Conservation (phyloP, 2,113 vertebrate species). For the Pedionomus torquatus region DNA sequence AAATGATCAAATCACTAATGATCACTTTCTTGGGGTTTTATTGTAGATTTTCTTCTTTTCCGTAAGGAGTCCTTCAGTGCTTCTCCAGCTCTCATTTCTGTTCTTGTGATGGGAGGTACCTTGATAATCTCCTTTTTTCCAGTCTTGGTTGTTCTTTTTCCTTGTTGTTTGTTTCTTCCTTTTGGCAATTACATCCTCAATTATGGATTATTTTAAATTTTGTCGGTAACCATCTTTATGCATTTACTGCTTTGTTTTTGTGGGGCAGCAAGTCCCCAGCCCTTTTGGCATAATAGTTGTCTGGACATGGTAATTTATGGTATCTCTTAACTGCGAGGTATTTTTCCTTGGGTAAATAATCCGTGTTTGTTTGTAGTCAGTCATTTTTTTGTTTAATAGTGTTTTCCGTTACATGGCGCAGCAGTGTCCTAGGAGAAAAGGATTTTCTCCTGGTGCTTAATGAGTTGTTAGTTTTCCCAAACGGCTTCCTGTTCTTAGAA, state of each 20-base stretch:
- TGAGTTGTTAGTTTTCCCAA: slow-evolving; percentile 16
- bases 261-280: not conserved
- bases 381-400: slow-evolving; percentile 25
- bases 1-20: slow-evolving; percentile 13
- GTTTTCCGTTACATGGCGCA: not conserved
- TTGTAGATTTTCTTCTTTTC: not conserved
- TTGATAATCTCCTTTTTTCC: slow-evolving; percentile 37
- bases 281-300: not conserved
- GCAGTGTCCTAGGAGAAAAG: not conserved
- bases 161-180: slow-evolving; percentile 27
- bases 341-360: slow-evolving; percentile 24
- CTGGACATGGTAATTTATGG: not conserved
- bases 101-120: slow-evolving; percentile 34
- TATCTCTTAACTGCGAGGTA: slow-evolving; percentile 1
- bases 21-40: not conserved
- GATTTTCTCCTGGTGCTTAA: slow-evolving; percentile 29
- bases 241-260: not conserved
- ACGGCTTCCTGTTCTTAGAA: not conserved
- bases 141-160: slow-evolving; percentile 31
- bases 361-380: not conserved
- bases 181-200: slow-evolving; percentile 13
- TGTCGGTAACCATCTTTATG: not conserved
- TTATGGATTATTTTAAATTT: slow-evolving; percentile 26
- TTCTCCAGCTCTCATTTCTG: slow-evolving; percentile 28
- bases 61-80: slow-evolving; percentile 10